Evolutionary conservation across 35 echinoderm and acorn worm species (phyloP).

Genomic region (Hemicentrotus pulcherrimus): DNA sequence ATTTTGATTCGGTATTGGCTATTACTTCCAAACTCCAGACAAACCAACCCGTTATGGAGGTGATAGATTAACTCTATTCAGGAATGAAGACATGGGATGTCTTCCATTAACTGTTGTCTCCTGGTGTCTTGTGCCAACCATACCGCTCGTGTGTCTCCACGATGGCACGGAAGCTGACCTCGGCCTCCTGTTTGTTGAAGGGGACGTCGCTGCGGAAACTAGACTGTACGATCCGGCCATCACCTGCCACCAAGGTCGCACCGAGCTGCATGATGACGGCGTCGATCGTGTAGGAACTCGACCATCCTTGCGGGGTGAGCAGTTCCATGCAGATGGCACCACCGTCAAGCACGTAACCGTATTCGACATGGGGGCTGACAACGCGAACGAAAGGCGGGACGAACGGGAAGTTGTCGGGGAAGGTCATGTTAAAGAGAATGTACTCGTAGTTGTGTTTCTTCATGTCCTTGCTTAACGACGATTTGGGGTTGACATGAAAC

Average conservation of each 20-base stretch:
- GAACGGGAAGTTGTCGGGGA: slow-evolving; percentile 68
- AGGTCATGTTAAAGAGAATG: slow-evolving; percentile 62
- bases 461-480: slow-evolving; percentile 56
- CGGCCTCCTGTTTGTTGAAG: slow-evolving; percentile 66
- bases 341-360: slow-evolving; percentile 66
- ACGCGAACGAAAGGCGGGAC: slow-evolving; percentile 63
- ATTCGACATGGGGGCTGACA: slow-evolving; percentile 54
- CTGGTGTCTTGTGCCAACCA: slow-evolving; percentile 61
- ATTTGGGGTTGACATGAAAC: slow-evolving; percentile 50
- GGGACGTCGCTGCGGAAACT: slow-evolving; percentile 52
- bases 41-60: background rate
- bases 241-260: slow-evolving; percentile 60
- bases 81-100: background rate
- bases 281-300: slow-evolving; percentile 63
- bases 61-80: background rate
- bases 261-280: slow-evolving; percentile 68
- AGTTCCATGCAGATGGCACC: slow-evolving; percentile 76
- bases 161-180: slow-evolving; percentile 56
- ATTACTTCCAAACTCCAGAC: background rate
- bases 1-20: background rate
- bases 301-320: slow-evolving; percentile 63
- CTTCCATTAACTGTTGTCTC: slow-evolving; percentile 63
- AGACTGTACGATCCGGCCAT: slow-evolving; percentile 49
- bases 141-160: slow-evolving; percentile 62
- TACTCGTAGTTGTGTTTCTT: slow-evolving; percentile 43